Evolutionary conservation across 2,113 vertebrate species (phyloP).

Genomic region (Sylvia atricapilla): DNA sequence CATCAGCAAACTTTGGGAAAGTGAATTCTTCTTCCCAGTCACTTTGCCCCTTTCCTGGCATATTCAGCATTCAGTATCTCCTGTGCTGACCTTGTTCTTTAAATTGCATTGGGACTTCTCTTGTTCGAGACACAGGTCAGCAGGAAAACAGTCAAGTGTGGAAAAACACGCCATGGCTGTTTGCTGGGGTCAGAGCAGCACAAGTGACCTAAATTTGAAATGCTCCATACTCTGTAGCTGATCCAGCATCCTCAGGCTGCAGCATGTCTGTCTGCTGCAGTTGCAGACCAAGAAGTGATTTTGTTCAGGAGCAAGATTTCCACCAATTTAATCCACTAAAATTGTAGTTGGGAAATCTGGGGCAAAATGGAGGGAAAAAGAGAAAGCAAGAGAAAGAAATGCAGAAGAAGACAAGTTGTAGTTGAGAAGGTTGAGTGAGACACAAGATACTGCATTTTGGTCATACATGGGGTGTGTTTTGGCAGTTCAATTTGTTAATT

Average conservation of each 20-base stretch:
- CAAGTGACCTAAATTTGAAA: conserved; percentile 4
- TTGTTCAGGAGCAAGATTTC: not conserved
- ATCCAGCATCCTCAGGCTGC: not conserved
- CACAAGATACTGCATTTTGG: not conserved
- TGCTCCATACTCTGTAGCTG: rapidly evolving
- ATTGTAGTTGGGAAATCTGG: not conserved
- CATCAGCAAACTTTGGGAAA: not conserved
- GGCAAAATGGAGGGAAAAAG: not conserved
- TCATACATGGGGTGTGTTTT: not conserved
- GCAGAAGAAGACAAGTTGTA: not conserved
- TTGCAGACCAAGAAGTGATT: not conserved
- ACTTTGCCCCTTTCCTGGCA: not conserved
- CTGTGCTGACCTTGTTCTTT: not conserved
- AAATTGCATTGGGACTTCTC: not conserved
- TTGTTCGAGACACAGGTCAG: rapidly evolving
- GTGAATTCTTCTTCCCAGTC: not conserved
- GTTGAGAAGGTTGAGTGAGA: not conserved
- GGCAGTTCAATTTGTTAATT: not conserved
- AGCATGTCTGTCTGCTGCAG: not conserved
- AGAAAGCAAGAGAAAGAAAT: not conserved
- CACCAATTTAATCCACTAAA: not conserved
- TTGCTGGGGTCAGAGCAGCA: not conserved
- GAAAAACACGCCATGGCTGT: rapidly evolving
- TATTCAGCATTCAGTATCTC: not conserved
- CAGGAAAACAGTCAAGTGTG: not conserved